Conservation (phyloP, 1,140 invertebrate genomes). For the Eulimnadia texana region DNA sequence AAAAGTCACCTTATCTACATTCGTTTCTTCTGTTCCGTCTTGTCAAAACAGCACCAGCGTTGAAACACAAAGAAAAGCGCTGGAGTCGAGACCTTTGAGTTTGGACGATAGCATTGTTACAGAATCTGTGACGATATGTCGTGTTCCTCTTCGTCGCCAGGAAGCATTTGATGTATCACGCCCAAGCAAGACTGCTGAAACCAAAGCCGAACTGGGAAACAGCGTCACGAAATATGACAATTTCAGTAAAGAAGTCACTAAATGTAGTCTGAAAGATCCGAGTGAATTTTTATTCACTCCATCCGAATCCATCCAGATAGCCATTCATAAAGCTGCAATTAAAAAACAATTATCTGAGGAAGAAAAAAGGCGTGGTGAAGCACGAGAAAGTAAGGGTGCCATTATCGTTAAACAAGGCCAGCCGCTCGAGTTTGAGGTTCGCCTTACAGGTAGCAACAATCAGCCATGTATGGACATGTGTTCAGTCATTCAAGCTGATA, state of each 20-base stretch:
- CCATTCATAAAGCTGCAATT: slow-evolving; percentile 32
- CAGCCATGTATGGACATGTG: too few relatives aligned
- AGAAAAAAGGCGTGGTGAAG: neutral
- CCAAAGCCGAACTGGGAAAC: neutral
- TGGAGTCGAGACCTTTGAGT: neutral
- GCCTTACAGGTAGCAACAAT: too few relatives aligned
- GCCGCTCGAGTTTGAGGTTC: too few relatives aligned
- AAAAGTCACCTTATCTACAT: neutral
- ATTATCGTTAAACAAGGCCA: too few relatives aligned
- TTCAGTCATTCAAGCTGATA: neutral
- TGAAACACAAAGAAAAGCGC: neutral
- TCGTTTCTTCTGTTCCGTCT: neutral
- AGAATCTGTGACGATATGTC: neutral
- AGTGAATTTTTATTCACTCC: slow-evolving; percentile 28
- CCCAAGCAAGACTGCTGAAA: neutral
- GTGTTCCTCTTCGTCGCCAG: neutral
- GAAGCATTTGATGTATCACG: neutral
- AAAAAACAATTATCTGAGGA: slow-evolving; percentile 31
- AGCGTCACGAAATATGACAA: neutral
- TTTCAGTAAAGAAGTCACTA: neutral
- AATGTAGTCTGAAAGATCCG: slow-evolving; percentile 26
- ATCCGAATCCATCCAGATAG: slow-evolving; percentile 30
- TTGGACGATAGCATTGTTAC: neutral
- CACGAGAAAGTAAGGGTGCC: neutral
- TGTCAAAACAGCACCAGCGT: neutral